A percentile compares a stretch with the other conserved stretches of the same genome.
These are phyloP conservation scores for Armadillidium nasatum DNA, from an alignment of 1,140 invertebrate species.

Conservation along the genomic window DNA sequence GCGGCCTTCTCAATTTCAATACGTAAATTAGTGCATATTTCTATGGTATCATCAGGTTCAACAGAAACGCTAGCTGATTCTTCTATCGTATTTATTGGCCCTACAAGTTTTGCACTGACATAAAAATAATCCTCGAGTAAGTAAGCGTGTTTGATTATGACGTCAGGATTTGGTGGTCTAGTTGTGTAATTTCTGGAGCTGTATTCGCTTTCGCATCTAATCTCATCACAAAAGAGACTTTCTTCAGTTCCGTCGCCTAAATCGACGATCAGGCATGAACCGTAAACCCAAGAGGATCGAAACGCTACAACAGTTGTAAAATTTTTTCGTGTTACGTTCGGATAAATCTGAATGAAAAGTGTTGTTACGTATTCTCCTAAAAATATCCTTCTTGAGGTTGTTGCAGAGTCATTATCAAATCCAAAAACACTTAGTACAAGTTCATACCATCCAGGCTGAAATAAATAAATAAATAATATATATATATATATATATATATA, in stretches of 20 bases:
- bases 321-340: background rate
- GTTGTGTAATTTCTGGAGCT: background rate
- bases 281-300: background rate
- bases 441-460: background rate
- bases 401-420: background rate
- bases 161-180: background rate
- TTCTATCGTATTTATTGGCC: background rate
- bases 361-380: background rate
- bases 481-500: conserved; percentile 14
- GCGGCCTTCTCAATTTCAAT: background rate
- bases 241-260: background rate
- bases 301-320: background rate
- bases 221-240: background rate
- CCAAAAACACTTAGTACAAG: background rate
- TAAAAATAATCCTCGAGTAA: background rate
- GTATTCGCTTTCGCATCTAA: background rate
- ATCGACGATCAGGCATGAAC: background rate
- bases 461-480: background rate
- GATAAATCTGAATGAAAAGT: background rate
- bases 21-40: background rate
- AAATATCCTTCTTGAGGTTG: background rate
- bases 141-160: background rate
- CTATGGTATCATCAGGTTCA: background rate
- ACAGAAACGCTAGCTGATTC: background rate
- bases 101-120: background rate